These are phyloP conservation scores for Troides oblongomaculatus DNA, from an alignment of 2,888 invertebrate species.

Conservation along the genomic window DNA sequence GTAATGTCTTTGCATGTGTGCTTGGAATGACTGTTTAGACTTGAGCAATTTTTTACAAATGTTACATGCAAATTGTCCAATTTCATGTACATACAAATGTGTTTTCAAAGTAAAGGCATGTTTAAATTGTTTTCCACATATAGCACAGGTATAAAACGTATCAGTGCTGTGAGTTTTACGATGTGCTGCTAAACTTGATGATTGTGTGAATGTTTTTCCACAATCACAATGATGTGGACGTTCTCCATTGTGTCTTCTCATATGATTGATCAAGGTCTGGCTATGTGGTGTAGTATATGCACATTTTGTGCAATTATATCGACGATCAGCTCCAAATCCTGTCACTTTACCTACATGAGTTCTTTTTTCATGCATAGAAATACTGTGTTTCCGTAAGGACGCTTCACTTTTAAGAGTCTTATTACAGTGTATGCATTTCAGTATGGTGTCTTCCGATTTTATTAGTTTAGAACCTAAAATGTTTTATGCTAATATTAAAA, in stretches of 20 bases:
- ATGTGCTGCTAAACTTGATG: slow-evolving; percentile 67
- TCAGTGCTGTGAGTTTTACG: slow-evolving; percentile 62
- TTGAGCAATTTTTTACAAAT: slow-evolving; percentile 69
- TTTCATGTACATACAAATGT: slow-evolving; percentile 64
- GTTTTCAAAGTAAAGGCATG: slow-evolving; percentile 67
- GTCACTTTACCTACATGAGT: slow-evolving; percentile 60
- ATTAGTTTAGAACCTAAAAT: slow-evolving; percentile 4
- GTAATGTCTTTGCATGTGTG: slow-evolving; percentile 68
- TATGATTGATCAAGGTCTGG: slow-evolving; percentile 71
- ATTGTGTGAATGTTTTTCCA: slow-evolving; percentile 70
- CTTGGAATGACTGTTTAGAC: slow-evolving; percentile 59
- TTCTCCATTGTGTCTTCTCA: slow-evolving; percentile 69
- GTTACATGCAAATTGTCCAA: slow-evolving; percentile 55
- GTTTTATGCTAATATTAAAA: not conserved
- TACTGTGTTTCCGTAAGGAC: slow-evolving; percentile 59
- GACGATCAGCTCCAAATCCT: slow-evolving; percentile 59
- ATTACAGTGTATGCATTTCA: slow-evolving; percentile 50
- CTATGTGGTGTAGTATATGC: slow-evolving; percentile 68
- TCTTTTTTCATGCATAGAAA: slow-evolving; percentile 63
- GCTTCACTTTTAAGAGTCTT: slow-evolving; percentile 56
- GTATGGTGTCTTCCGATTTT: slow-evolving; percentile 4
- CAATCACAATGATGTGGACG: slow-evolving; percentile 69
- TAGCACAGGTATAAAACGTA: slow-evolving; percentile 63
- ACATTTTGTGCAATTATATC: slow-evolving; percentile 69
- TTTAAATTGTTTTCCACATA: slow-evolving; percentile 75